phyloP scores from a whole-genome alignment of 2,113 vertebrate genomes.

The Lophura nycthemera region DNA sequence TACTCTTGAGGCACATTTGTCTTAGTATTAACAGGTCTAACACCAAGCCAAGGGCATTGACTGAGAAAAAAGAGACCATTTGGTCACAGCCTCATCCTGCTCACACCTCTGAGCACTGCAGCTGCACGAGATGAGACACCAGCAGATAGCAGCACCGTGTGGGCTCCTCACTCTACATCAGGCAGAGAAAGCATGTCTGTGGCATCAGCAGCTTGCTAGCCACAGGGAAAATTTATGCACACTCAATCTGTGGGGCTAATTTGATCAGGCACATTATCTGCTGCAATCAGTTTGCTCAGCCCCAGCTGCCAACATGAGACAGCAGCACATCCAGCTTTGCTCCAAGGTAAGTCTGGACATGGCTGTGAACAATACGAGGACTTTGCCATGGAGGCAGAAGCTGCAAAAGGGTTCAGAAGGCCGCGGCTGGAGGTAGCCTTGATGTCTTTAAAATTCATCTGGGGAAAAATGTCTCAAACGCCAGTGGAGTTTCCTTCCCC shows the following conservation, averaged over 20 bases:
- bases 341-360: neutral
- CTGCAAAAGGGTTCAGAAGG: neutral
- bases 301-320: neutral
- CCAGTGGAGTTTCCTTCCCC: neutral
- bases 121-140: accelerated
- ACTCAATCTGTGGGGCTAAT: accelerated
- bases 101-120: accelerated
- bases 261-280: neutral
- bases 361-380: neutral
- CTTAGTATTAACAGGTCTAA: neutral
- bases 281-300: neutral
- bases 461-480: neutral
- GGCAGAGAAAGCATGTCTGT: neutral
- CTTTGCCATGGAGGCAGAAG: accelerated
- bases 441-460: neutral
- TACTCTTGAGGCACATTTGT: neutral
- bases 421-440: neutral
- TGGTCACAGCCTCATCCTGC: neutral
- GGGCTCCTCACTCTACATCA: accelerated
- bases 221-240: neutral
- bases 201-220: neutral
- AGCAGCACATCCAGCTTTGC: neutral
- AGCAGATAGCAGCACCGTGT: accelerated
- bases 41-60: neutral
- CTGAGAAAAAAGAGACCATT: accelerated